Percentiles rank a stretch among this genome's conserved stretches.
These are phyloP conservation scores for Tyria jacobaeae DNA, from an alignment of 2,888 invertebrate genomes.

Conservation along the genomic window DNA sequence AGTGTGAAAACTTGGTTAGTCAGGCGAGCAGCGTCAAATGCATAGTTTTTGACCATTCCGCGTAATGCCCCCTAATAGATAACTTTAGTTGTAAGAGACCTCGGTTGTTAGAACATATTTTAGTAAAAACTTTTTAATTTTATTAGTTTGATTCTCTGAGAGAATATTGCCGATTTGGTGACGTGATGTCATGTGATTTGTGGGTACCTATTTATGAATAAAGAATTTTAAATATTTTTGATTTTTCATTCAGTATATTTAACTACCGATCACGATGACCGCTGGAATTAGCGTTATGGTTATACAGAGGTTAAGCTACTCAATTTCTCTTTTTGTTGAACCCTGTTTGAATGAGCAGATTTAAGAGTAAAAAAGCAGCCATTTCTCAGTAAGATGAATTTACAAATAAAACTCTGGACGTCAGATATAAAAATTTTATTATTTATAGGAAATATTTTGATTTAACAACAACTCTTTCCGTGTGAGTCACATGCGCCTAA, in stretches of 20 bases:
- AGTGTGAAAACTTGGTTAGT: too few species aligned
- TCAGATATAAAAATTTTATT: slow-evolving; percentile 86
- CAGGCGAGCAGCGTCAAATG: neutral
- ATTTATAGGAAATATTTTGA: slow-evolving; percentile 87
- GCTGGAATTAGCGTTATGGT: too few species aligned
- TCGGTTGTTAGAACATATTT: slow-evolving; percentile 15
- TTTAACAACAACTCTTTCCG: slow-evolving; percentile 78
- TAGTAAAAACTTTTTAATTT: slow-evolving; percentile 37
- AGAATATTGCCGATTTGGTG: slow-evolving; percentile 58
- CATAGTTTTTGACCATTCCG: too few species aligned
- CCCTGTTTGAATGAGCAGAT: too few species aligned
- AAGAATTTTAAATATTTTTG: slow-evolving; percentile 32
- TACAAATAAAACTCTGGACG: slow-evolving; percentile 64
- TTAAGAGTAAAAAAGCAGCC: too few species aligned
- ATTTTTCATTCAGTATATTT: neutral
- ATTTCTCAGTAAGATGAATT: neutral
- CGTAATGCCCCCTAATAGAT: neutral
- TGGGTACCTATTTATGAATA: slow-evolving; percentile 72
- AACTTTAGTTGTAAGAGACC: neutral
- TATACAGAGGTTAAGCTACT: too few species aligned
- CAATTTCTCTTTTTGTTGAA: too few species aligned
- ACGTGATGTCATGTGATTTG: slow-evolving; percentile 76
- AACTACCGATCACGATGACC: too few species aligned
- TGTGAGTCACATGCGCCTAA: slow-evolving; percentile 60
- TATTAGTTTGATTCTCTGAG: slow-evolving; percentile 22